These are phyloP conservation scores for Drosophila cracens DNA, from an alignment of 2,888 invertebrate genomes.

Conservation along the genomic window DNA sequence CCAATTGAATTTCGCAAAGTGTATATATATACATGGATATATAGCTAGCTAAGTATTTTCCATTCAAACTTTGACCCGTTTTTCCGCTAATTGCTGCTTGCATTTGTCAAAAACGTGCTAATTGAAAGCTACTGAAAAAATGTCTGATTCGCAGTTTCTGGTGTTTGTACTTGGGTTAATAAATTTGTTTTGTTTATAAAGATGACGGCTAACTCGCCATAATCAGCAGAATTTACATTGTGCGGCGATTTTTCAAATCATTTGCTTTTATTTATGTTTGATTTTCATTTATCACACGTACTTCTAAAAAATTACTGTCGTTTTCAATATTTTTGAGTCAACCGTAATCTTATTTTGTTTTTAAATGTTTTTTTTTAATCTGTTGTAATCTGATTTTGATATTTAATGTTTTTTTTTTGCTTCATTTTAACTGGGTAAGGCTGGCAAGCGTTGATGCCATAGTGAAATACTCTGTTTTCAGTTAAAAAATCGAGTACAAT, in stretches of 20 bases:
- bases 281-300: constrained; percentile 15
- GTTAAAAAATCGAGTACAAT: not conserved
- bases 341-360: not conserved
- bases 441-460: not conserved
- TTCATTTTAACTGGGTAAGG: not conserved
- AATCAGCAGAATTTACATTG: not conserved
- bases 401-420: not conserved
- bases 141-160: not conserved
- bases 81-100: not conserved
- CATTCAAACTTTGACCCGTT: not conserved
- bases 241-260: not conserved
- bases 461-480: not conserved
- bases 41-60: not conserved
- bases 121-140: not conserved
- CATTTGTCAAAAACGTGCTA: not conserved
- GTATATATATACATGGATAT: not conserved
- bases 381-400: not conserved
- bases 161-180: not conserved
- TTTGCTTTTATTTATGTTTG: constrained; percentile 35
- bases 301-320: not conserved
- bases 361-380: not conserved
- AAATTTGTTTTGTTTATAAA: not conserved
- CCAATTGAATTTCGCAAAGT: not conserved
- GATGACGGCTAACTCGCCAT: not conserved
- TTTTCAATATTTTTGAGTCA: not conserved